These are phyloP conservation scores for Cairina moschata DNA, from an alignment of 2,113 vertebrate species.

Conservation along the genomic window DNA sequence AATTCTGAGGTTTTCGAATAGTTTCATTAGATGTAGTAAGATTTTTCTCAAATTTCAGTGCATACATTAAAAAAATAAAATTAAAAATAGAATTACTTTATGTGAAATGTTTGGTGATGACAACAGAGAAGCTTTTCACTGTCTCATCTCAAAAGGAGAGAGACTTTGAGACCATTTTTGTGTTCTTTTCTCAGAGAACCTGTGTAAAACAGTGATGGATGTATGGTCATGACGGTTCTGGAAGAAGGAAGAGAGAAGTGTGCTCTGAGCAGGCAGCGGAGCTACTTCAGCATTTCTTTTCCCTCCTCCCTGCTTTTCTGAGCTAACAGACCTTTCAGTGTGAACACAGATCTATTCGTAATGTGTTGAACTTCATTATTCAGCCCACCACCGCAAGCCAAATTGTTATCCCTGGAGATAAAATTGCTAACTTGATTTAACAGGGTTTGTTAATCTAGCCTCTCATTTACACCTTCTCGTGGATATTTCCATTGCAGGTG, in stretches of 20 bases:
- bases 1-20: slow-evolving; percentile 3
- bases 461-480: not conserved
- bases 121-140: not conserved
- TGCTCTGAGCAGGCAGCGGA: not conserved
- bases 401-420: not conserved
- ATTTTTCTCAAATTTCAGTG: not conserved
- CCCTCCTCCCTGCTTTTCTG: not conserved
- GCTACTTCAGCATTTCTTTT: slow-evolving; percentile 18
- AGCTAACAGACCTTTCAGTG: not conserved
- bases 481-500: not conserved
- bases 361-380: slow-evolving; percentile 22
- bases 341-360: not conserved
- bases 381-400: slow-evolving; percentile 1
- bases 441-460: not conserved
- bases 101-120: not conserved
- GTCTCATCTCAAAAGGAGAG: not conserved
- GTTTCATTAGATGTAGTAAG: not conserved
- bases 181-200: not conserved
- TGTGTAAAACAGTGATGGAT: not conserved
- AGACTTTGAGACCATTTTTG: not conserved
- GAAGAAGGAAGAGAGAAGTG: not conserved
- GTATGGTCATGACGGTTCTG: not conserved
- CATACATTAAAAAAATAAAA: not conserved
- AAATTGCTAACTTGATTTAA: slow-evolving; percentile 32
- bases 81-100: not conserved